Percentiles rank a stretch among this genome's conserved stretches.
Conservation (phyloP, 2,888 invertebrate species). For the Lottia gigantea region DNA sequence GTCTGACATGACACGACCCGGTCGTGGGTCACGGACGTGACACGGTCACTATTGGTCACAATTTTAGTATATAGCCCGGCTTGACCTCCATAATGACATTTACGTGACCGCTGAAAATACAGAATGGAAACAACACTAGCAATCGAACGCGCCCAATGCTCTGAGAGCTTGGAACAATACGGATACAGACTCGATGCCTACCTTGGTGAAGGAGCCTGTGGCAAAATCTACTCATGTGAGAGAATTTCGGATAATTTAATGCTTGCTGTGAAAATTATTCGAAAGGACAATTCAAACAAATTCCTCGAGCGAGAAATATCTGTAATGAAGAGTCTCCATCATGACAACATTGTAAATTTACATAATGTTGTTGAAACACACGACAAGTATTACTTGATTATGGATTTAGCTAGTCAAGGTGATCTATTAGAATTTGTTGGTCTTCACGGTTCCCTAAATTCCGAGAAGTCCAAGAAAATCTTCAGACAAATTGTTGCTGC, state of each 20-base stretch:
- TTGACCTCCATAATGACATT: neutral
- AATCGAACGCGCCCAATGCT: neutral
- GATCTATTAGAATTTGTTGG: constrained; percentile 4
- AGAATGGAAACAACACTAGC: neutral
- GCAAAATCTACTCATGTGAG: constrained; percentile 3
- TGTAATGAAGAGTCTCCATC: neutral
- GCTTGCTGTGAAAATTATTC: neutral
- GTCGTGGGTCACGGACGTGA: neutral
- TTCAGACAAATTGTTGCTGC: constrained; percentile 5
- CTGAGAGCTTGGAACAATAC: neutral
- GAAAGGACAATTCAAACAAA: neutral
- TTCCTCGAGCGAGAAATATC: neutral
- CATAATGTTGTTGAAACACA: neutral
- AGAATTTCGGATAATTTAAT: neutral
- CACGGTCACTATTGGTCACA: neutral
- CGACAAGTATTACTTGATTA: neutral
- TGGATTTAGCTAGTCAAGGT: constrained; percentile 4
- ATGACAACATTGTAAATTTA: constrained; percentile 1
- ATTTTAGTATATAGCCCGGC: neutral
- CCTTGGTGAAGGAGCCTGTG: constrained; percentile 1
- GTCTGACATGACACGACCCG: neutral
- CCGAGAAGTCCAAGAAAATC: constrained; percentile 7
- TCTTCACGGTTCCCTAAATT: constrained; percentile 6
- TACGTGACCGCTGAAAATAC: neutral
- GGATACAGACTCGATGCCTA: neutral